Percentiles rank a stretch among this genome's conserved stretches.
phyloP scores from a whole-genome alignment of 2,888 invertebrate genomes.

The Drosophila helvetica region DNA sequence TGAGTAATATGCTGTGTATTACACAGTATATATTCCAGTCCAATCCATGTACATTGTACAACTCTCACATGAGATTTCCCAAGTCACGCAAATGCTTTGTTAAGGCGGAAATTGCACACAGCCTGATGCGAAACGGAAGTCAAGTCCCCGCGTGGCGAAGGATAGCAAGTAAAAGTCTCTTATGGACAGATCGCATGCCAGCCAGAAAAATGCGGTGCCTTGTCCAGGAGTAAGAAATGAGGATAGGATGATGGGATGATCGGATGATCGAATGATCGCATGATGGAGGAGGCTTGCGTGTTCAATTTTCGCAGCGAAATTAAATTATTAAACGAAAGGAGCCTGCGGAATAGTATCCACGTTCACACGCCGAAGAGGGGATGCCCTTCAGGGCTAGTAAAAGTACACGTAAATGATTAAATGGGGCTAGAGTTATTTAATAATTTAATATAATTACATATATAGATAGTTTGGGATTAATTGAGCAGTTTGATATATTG shows the following conservation, averaged over 20 bases:
- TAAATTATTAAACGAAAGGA: slow-evolving; percentile 71
- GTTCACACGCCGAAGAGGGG: slow-evolving; percentile 1
- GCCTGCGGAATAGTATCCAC: slow-evolving; percentile 5
- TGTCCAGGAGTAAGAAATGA: slow-evolving; percentile 31
- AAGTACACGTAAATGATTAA: too few relatives aligned
- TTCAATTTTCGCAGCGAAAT: slow-evolving; percentile 52
- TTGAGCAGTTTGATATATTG: too few relatives aligned
- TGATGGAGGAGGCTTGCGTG: slow-evolving; percentile 53
- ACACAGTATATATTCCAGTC: slow-evolving; percentile 10
- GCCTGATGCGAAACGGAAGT: slow-evolving; percentile 59
- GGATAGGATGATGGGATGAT: slow-evolving; percentile 17
- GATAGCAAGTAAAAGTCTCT: slow-evolving; percentile 61
- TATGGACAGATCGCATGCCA: slow-evolving; percentile 62
- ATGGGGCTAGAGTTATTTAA: too few relatives aligned
- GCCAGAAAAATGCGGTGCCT: slow-evolving; percentile 21
- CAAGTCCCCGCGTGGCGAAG: slow-evolving; percentile 48
- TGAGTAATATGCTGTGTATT: slow-evolving; percentile 35
- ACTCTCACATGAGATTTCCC: slow-evolving; percentile 45
- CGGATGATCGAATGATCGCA: slow-evolving; percentile 4
- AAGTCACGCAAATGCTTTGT: slow-evolving; percentile 66
- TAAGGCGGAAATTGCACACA: slow-evolving; percentile 47
- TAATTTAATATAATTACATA: too few relatives aligned
- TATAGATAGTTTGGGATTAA: too few relatives aligned
- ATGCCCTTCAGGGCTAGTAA: not conserved
- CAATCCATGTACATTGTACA: not conserved